Base-by-base conservation (phyloP, 2,113 vertebrate species). In the Empidonax alnorum region DNA sequence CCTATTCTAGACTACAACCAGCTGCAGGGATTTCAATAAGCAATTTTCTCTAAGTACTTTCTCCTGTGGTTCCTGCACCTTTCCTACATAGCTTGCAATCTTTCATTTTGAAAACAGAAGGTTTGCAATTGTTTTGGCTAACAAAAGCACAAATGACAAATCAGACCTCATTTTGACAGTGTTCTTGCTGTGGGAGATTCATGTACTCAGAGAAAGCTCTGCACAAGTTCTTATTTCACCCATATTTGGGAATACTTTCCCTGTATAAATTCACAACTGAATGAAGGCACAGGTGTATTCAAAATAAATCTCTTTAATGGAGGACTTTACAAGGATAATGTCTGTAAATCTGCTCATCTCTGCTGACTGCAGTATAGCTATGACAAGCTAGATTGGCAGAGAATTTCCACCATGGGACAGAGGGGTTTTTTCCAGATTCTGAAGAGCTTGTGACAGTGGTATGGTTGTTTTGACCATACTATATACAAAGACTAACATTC, bases 131-230 rank as follows among this genome's bases (percentile, higher is more conserved):
- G 0, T 79, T 85, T 84, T 85, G 67, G 35, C 23, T 90, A 67
- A 88, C 67, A 95, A 94, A 96, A 94, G 84, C 21, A 55, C 39
- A 95, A 79, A 87, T 89, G 71, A 84, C 27, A 91, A 84, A 87
- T 93, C 58, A 87, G 39, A 50, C 7, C 27, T 91, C 71, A 80
- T 91, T 87, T 94, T 93, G 59, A 58, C n/a, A 71, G 39, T n/a
- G 28, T 33, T 27, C 35, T 93, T 84, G 27, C 23, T 58, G 30
- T 68, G n/a, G 27, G 47, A 83, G 35, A 77, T 47, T 72, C 46
- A 35, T 0, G 0, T 37, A 46, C 84, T 75, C 53, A 66, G n/a
- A 69, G 37, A 41, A 10, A 53, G 8, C 27, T 87, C 71, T 73
- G 21, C 58, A 83, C 18, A 76, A 85, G 18, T 59, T 83, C 55